Percentiles rank a stretch among this genome's conserved stretches.
phyloP scores from a whole-genome alignment of 35 echinoderm and acorn worm genomes.

The Stichopus chloronotus region DNA sequence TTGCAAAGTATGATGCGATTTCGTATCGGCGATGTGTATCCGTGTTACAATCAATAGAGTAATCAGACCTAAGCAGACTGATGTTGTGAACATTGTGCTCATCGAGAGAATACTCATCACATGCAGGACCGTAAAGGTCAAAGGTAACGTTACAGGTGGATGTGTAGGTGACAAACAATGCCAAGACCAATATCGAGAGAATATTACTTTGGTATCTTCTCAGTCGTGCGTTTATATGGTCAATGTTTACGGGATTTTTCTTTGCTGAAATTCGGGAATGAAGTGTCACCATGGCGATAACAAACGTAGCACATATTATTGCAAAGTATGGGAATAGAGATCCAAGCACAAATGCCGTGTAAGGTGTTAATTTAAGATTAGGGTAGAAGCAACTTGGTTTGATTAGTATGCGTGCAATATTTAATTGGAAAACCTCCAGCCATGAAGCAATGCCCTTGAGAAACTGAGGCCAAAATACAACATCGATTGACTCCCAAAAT shows the following conservation, averaged over 20 bases:
- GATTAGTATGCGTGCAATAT: neutral
- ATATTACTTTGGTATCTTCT: neutral
- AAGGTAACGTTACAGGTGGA: constrained; percentile 9
- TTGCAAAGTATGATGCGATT: neutral
- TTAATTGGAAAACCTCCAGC: neutral
- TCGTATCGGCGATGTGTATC: neutral
- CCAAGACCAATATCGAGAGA: neutral
- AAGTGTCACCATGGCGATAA: neutral
- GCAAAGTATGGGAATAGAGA: neutral
- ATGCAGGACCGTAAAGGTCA: neutral
- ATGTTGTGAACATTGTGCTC: neutral
- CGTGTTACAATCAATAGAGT: constrained; percentile 40
- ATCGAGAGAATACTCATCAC: neutral
- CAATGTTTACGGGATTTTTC: neutral
- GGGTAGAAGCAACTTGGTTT: constrained; percentile 2
- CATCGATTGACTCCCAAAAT: constrained; percentile 16
- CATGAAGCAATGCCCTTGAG: neutral
- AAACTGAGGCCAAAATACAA: neutral
- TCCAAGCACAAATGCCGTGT: neutral
- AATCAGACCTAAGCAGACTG: constrained; percentile 45
- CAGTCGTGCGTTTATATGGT: neutral
- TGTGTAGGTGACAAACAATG: constrained; percentile 40
- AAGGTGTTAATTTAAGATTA: neutral
- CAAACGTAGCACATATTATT: neutral
- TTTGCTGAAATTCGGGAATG: neutral